These are phyloP conservation scores for Potamarius usumacintae DNA, from an alignment of 2,113 vertebrate genomes.

Conservation along the genomic window DNA sequence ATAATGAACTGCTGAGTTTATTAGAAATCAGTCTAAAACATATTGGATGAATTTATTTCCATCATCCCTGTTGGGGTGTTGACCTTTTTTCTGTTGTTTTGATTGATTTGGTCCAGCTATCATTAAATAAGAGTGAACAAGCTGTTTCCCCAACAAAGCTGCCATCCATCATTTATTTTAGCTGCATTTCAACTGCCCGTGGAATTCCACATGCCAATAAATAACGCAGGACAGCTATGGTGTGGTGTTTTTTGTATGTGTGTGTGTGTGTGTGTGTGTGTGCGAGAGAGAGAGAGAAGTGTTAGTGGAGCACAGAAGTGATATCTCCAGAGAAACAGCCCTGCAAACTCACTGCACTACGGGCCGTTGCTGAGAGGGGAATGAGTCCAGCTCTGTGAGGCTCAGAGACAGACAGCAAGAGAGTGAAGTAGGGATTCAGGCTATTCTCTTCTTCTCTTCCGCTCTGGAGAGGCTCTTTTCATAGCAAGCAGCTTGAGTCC, in stretches of 20 bases:
- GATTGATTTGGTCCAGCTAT: conserved; percentile 36
- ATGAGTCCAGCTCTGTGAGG: conserved; percentile 33
- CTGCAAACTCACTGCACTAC: conserved; percentile 25
- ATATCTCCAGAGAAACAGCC: conserved; percentile 52
- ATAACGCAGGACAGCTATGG: conserved; percentile 12
- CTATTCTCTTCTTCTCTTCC: conserved; percentile 45
- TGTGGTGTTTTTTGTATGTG: background rate
- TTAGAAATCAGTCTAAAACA: conserved; percentile 58
- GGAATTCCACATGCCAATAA: conserved; percentile 33
- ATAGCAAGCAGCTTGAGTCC: conserved; percentile 48
- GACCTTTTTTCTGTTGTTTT: conserved; percentile 8
- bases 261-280: conserved; percentile 23
- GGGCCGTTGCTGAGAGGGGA: conserved; percentile 25
- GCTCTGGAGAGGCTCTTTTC: conserved; percentile 49
- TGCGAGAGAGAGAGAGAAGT: conserved; percentile 9
- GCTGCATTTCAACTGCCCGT: conserved; percentile 30
- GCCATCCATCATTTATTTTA: conserved; percentile 44
- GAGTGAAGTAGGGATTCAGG: conserved; percentile 28
- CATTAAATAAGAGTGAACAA: conserved; percentile 45
- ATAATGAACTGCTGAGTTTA: conserved; percentile 49
- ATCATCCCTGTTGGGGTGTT: conserved; percentile 1
- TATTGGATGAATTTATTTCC: conserved; percentile 38
- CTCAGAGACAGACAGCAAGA: conserved; percentile 25
- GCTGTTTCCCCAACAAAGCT: conserved; percentile 33
- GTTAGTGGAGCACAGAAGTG: conserved; percentile 30